Percentiles rank a stretch among this genome's conserved stretches.
Evolutionary conservation across 2,113 vertebrate species (phyloP).

Genomic region (Tursiops truncatus): DNA sequence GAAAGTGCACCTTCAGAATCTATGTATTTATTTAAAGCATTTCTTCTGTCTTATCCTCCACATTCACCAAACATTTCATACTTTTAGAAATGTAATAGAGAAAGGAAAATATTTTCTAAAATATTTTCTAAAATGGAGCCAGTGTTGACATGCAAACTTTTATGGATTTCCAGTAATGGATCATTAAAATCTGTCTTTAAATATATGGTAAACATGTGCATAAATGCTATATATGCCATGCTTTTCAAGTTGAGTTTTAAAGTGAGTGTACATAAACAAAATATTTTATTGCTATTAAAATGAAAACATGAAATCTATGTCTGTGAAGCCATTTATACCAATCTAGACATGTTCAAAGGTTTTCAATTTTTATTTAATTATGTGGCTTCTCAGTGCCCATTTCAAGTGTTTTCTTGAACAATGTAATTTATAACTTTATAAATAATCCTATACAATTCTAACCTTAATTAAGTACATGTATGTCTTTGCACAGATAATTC

Average conservation of each 20-base stretch:
- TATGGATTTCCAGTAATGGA: slow-evolving; percentile 78
- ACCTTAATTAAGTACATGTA: not conserved
- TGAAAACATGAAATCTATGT: slow-evolving; percentile 74
- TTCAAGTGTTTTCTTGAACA: slow-evolving; percentile 78
- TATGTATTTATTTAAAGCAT: not conserved
- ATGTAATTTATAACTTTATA: slow-evolving; percentile 81
- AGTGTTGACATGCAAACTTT: slow-evolving; percentile 77
- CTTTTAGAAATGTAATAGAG: slow-evolving; percentile 81
- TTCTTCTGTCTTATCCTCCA: slow-evolving; percentile 9
- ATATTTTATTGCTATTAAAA: slow-evolving; percentile 81
- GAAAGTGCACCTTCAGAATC: not conserved
- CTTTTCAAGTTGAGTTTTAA: slow-evolving; percentile 77
- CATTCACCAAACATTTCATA: slow-evolving; percentile 62
- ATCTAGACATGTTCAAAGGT: slow-evolving; percentile 75
- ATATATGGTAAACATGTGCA: slow-evolving; percentile 74
- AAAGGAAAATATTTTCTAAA: slow-evolving; percentile 80
- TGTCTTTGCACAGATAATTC: slow-evolving; percentile 10
- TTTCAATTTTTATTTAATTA: slow-evolving; percentile 82
- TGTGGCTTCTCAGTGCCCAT: slow-evolving; percentile 73
- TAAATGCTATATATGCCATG: not conserved
- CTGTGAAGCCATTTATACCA: slow-evolving; percentile 73
- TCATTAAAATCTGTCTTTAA: slow-evolving; percentile 81
- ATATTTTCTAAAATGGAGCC: slow-evolving; percentile 79
- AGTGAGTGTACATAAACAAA: slow-evolving; percentile 79
- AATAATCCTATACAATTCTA: slow-evolving; percentile 33